phyloP scores from a whole-genome alignment of 2,113 vertebrate species.

The Cephalopterus ornatus region DNA sequence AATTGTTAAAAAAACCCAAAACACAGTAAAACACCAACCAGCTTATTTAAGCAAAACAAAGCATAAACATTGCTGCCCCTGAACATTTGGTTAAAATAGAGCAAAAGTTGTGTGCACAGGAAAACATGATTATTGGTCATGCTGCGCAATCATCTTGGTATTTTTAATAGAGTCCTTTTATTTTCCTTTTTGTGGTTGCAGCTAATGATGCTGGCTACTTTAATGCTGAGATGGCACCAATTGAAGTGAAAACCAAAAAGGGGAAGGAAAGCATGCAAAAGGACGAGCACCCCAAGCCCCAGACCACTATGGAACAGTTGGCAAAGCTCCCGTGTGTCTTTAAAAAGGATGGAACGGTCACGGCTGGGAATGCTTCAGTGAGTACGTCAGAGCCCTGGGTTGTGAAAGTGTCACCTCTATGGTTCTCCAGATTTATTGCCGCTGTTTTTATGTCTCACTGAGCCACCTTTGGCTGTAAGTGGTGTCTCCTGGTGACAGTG shows the following conservation, averaged over 20 bases:
- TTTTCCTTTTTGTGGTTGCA: slow-evolving; percentile 45
- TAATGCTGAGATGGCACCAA: slow-evolving; percentile 87
- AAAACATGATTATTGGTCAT: background rate
- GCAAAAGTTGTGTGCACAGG: background rate
- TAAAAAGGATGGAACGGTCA: slow-evolving; percentile 93
- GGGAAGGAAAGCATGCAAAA: slow-evolving; percentile 83
- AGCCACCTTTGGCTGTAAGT: background rate
- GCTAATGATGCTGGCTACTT: slow-evolving; percentile 88
- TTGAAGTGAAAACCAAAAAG: slow-evolving; percentile 91
- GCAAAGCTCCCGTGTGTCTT: slow-evolving; percentile 87
- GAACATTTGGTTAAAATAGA: background rate
- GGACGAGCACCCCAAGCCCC: slow-evolving; percentile 92
- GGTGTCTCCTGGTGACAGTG: accelerated
- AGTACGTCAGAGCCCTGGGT: background rate
- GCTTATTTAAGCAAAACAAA: background rate
- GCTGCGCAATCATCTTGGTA: background rate
- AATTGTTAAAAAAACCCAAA: background rate
- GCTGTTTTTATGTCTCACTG: background rate
- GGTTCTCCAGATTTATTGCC: background rate
- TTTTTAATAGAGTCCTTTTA: background rate
- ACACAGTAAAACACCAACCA: background rate
- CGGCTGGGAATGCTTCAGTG: slow-evolving; percentile 94
- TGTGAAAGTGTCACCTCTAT: background rate
- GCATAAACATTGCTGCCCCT: background rate
- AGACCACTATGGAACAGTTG: slow-evolving; percentile 88